phyloP scores from a whole-genome alignment of 1,140 invertebrate species.

The Branchinecta lindahli region DNA sequence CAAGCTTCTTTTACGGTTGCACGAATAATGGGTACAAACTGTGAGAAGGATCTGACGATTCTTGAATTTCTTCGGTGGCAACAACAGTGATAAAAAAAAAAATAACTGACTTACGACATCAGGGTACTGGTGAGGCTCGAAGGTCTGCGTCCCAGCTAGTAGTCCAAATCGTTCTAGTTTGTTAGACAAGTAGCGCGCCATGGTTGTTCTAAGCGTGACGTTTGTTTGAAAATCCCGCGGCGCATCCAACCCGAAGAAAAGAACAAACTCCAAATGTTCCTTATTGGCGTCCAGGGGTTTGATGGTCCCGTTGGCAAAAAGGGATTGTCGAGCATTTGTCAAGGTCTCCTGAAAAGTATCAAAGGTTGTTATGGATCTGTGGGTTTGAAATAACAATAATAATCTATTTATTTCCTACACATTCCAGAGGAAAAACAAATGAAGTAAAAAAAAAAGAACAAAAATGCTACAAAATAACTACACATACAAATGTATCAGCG shows the following conservation, averaged over 20 bases:
- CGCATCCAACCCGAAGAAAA: constrained; percentile 15
- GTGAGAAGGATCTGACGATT: too few species aligned
- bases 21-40: too few species aligned
- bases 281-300: constrained; percentile 15
- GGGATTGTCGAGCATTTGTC: background rate
- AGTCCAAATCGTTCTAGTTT: constrained; percentile 19
- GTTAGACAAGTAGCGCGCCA: constrained; percentile 15
- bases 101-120: constrained; percentile 16
- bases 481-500: too few species aligned
- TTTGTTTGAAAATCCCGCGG: constrained; percentile 18
- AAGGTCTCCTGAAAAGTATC: background rate
- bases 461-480: too few species aligned
- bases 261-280: constrained; percentile 14
- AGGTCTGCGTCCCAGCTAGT: constrained; percentile 19
- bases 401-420: too few species aligned
- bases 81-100: too few species aligned
- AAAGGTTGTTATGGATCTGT: too few species aligned
- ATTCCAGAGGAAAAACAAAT: too few species aligned
- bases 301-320: background rate
- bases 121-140: constrained; percentile 18
- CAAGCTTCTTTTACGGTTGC: too few species aligned
- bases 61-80: too few species aligned
- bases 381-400: too few species aligned
- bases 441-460: too few species aligned
- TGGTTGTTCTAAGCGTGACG: constrained; percentile 12